These are phyloP conservation scores for Bombus confusus DNA, from an alignment of 1,140 invertebrate species.

Conservation along the genomic window DNA sequence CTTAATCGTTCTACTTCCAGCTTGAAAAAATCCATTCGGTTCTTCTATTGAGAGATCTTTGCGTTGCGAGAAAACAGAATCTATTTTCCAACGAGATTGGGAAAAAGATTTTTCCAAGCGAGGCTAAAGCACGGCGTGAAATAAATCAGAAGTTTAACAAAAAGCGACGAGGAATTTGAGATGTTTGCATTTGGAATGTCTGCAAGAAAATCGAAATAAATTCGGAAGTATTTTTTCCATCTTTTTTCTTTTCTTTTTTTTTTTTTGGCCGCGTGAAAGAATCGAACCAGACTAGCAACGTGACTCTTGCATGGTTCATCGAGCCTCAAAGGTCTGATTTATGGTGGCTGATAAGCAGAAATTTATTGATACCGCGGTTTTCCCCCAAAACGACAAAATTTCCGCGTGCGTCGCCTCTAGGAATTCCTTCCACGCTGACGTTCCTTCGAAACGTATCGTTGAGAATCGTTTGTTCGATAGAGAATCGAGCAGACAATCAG, in stretches of 20 bases:
- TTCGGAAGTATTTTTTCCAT: neutral
- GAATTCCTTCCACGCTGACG: slow-evolving; percentile 5
- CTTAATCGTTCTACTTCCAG: neutral
- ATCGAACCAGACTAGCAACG: neutral
- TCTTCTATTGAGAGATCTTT: neutral
- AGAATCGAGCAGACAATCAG: neutral
- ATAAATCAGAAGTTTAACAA: neutral
- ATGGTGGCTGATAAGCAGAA: slow-evolving; percentile 55
- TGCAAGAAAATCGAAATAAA: neutral
- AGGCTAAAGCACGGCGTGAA: too few relatives aligned
- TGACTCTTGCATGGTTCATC: slow-evolving; percentile 57
- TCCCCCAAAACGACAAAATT: slow-evolving; percentile 1
- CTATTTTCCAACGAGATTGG: too few relatives aligned
- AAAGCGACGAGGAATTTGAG: neutral
- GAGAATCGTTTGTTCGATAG: too few relatives aligned
- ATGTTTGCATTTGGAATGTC: neutral
- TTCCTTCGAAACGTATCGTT: slow-evolving; percentile 18
- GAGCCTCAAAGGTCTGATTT: slow-evolving; percentile 65
- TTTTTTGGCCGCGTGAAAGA: neutral
- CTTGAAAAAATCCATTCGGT: neutral
- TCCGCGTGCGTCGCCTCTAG: slow-evolving; percentile 19
- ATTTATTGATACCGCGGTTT: slow-evolving; percentile 61
- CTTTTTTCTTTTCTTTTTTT: too few relatives aligned
- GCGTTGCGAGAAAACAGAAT: neutral
- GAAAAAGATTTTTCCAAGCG: too few relatives aligned